These are phyloP conservation scores for Lanistes nyassanus DNA, from an alignment of 1,140 invertebrate species.

Conservation along the genomic window DNA sequence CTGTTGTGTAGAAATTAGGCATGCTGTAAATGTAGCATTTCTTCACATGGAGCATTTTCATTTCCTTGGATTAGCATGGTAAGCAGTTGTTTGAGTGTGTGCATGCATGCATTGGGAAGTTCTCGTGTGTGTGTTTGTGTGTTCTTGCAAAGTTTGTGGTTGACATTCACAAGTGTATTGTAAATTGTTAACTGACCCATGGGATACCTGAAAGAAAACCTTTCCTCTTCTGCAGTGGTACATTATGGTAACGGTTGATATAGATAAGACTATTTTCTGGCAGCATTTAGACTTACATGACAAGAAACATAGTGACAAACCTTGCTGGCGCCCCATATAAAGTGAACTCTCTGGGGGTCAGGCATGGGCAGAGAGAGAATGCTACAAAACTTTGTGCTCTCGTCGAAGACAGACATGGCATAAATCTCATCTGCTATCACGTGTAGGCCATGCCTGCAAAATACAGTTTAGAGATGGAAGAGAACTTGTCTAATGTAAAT, in stretches of 20 bases:
- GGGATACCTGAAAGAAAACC: too few relatives aligned
- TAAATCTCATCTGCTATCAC: slow-evolving; percentile 53
- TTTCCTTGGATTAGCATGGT: too few relatives aligned
- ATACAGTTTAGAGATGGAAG: background rate
- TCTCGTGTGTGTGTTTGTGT: background rate
- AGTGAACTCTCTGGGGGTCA: slow-evolving; percentile 45
- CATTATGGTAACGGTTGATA: too few relatives aligned
- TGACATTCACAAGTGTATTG: background rate
- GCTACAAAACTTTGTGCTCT: slow-evolving; percentile 40
- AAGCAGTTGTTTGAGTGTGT: background rate
- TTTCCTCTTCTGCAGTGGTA: too few relatives aligned
- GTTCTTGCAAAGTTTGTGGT: background rate
- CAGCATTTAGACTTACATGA: background rate
- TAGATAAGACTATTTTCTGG: too few relatives aligned
- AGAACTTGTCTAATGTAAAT: too few relatives aligned
- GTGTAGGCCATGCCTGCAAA: slow-evolving; percentile 50
- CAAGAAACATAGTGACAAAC: slow-evolving; percentile 53
- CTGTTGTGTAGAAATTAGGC: too few relatives aligned
- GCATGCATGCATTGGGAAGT: background rate
- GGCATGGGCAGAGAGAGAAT: slow-evolving; percentile 45
- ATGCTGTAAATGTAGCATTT: too few relatives aligned
- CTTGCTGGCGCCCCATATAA: slow-evolving; percentile 56
- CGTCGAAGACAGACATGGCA: slow-evolving; percentile 45
- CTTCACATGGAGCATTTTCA: too few relatives aligned
- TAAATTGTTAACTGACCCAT: too few relatives aligned